Evolutionary conservation across 2,888 invertebrate genomes (phyloP), one percentile per base, ranked within the genome.

Genomic region (Drosophila silvestris): DNA sequence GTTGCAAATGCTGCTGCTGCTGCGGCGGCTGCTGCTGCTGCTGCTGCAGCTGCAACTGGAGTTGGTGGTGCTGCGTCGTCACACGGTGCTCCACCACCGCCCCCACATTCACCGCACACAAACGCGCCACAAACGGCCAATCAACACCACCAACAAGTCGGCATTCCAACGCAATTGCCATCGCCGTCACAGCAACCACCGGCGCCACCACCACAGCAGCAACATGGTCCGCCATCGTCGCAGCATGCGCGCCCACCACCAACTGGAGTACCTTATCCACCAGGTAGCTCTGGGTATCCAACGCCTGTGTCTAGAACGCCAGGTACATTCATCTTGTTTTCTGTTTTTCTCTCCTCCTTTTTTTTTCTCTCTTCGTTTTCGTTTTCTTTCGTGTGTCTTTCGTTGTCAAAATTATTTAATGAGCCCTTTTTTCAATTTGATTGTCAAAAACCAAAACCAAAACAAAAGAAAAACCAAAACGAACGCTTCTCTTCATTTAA

Each of bases 301-400:
- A 83, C 93, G 91, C 92, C 94, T 91, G 93, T 93, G 92, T 92
- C 93, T 91, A 93, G 93, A 91, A 90, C 93, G 92, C 93, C 93
- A 93, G 93, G 93, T 94, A 88, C 67, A 72, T 79, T 87, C 85
- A 87, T 85, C 73, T 70, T 82, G 80, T 80, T 79, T 72, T 81
- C 79, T 66, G 78, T 77, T 70, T 80, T 70, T 41, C 56, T 56
- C 56, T n/a, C 26, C 56, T 57, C n/a, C 26, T 26, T 57, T 32
- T 22, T 44, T 9, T 32, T 22, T 44, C 35, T 44, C 35, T 26
- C 77, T 74, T 70, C 79, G 67, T 19, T 53, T n/a, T 57, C 14
- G 26, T 57, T 53, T 54, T 54, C 30, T 41, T 39, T 57, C 37
- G n/a, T 28, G 9, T n/a, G 73, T 72, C 60, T 76, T 80, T 60